phyloP scores from a whole-genome alignment of 53 echinoderm and acorn worm genomes.

The Glandiceps talaboti region DNA sequence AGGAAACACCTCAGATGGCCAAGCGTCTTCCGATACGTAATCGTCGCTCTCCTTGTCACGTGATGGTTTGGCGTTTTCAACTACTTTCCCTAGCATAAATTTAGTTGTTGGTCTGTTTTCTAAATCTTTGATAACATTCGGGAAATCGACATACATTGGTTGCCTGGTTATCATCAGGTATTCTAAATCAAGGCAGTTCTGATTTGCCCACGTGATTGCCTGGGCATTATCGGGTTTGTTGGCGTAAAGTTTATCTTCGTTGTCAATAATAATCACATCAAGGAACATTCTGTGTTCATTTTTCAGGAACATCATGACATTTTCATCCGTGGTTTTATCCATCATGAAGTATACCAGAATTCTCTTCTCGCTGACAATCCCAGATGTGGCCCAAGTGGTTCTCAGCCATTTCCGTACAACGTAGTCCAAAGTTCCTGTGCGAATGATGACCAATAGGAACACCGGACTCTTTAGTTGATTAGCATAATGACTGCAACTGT shows the following conservation, averaged over 20 bases:
- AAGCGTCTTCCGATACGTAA: neutral
- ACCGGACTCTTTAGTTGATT: neutral
- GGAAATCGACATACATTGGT: neutral
- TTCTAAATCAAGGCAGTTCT: neutral
- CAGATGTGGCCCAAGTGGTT: neutral
- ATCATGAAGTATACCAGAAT: neutral
- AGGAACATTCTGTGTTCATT: neutral
- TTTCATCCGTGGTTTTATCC: neutral
- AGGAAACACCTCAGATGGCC: neutral
- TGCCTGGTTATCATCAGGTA: neutral
- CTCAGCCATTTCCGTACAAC: neutral
- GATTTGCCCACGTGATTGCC: neutral
- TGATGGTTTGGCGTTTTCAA: neutral
- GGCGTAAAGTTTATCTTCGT: neutral
- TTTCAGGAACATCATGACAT: neutral
- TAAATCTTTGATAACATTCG: neutral
- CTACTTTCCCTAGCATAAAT: neutral
- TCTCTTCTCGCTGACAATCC: neutral
- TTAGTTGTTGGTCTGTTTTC: neutral
- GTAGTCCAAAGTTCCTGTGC: neutral
- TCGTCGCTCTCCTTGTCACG: neutral
- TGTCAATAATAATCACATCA: neutral
- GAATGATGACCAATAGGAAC: neutral
- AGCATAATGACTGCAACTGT: neutral
- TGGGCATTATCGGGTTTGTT: neutral